phyloP scores from a whole-genome alignment of 2,888 invertebrate species.

The Pantelozetes paolii region DNA sequence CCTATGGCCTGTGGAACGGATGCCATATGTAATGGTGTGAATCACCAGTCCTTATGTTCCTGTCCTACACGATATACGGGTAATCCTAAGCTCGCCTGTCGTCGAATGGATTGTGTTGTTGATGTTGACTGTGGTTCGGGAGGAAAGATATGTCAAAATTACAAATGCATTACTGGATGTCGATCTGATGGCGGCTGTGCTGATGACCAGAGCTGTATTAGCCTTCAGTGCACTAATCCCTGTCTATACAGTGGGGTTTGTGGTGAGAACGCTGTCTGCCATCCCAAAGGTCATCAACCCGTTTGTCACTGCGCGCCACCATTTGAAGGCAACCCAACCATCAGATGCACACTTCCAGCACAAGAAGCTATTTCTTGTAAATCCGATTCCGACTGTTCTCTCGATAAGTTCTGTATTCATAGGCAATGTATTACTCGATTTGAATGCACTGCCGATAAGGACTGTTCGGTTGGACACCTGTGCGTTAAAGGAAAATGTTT shows the following conservation, averaged over 20 bases:
- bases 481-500: constrained; percentile 48
- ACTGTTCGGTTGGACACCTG: constrained; percentile 48
- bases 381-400: constrained; percentile 42
- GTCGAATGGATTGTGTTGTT: constrained; percentile 47
- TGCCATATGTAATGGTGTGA: constrained; percentile 68
- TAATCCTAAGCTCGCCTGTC: constrained; percentile 59
- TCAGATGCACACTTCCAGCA: constrained; percentile 29
- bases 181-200: constrained; percentile 46
- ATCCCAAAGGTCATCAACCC: constrained; percentile 73
- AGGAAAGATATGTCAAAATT: constrained; percentile 48
- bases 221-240: constrained; percentile 47
- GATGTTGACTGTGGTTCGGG: constrained; percentile 48
- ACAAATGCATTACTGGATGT: constrained; percentile 47
- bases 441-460: constrained; percentile 52
- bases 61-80: constrained; percentile 77
- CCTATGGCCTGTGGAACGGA: constrained; percentile 64
- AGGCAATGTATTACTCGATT: constrained; percentile 39
- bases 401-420: constrained; percentile 40
- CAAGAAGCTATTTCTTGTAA: constrained; percentile 43
- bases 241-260: constrained; percentile 56
- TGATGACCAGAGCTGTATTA: constrained; percentile 47
- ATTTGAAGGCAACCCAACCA: constrained; percentile 59
- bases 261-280: constrained; percentile 73
- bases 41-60: constrained; percentile 67
- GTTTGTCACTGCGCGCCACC: constrained; percentile 71